Percentiles rank a stretch among this genome's conserved stretches.
Conservation (phyloP, 2,797 vertebrate genomes). For the Poecilia velifera region DNA sequence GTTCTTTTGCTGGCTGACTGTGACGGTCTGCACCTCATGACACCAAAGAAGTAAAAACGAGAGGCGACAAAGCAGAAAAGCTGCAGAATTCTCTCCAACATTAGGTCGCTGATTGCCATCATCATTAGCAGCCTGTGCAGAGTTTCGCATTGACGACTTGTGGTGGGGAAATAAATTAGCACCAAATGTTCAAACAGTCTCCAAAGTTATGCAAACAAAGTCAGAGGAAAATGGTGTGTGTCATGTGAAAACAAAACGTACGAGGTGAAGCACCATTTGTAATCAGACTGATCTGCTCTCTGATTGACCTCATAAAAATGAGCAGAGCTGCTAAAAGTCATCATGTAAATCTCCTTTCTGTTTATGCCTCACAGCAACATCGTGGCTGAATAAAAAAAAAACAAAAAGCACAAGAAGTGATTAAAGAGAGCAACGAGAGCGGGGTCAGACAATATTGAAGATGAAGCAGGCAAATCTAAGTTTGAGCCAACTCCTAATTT, state of each 20-base stretch:
- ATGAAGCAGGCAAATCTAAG: slow-evolving; percentile 47
- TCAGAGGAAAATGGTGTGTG: slow-evolving; percentile 17
- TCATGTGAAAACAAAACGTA: slow-evolving; percentile 25
- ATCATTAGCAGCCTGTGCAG: slow-evolving; percentile 11
- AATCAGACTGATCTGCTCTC: slow-evolving; percentile 42
- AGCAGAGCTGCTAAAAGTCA: slow-evolving; percentile 51
- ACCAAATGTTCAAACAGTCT: slow-evolving; percentile 34
- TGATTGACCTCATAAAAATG: slow-evolving; percentile 57
- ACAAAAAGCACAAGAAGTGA: slow-evolving; percentile 25
- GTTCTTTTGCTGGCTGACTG: slow-evolving; percentile 4
- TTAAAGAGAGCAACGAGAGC: slow-evolving; percentile 28
- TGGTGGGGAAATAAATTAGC: slow-evolving; percentile 53
- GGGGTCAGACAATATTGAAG: slow-evolving; percentile 19
- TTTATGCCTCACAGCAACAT: slow-evolving; percentile 48
- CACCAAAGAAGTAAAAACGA: slow-evolving; percentile 5
- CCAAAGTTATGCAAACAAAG: slow-evolving; percentile 6
- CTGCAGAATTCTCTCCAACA: slow-evolving; percentile 10
- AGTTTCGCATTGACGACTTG: slow-evolving; percentile 23
- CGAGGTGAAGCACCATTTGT: slow-evolving; percentile 29
- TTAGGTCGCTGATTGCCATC: slow-evolving; percentile 7
- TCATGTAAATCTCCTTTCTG: slow-evolving; percentile 57
- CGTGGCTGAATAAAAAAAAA: slow-evolving; percentile 51
- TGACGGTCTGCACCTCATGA: slow-evolving; percentile 20
- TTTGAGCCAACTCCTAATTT: slow-evolving; percentile 63
- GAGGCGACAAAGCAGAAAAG: slow-evolving; percentile 10